A percentile compares a stretch with the other conserved stretches of the same genome.
Conservation (phyloP, 2,113 vertebrate genomes). For the Myanophis thanlyinensis region DNA sequence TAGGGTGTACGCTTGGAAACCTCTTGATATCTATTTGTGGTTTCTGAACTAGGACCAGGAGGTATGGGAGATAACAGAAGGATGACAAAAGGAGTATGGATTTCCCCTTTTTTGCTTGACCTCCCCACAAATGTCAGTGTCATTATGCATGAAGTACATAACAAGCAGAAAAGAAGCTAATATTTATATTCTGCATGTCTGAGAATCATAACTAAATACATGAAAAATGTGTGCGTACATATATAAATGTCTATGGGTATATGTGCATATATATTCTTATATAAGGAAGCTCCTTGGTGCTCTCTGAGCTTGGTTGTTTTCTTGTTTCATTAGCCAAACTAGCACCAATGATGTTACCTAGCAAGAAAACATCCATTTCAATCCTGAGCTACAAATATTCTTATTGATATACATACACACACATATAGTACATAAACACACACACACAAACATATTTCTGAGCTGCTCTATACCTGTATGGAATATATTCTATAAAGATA, state of each 20-base stretch:
- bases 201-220: too few relatives aligned
- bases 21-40: not conserved
- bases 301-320: not conserved
- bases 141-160: not conserved
- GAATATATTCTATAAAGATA: not conserved
- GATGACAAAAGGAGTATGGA: not conserved
- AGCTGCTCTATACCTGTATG: not conserved
- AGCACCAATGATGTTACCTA: not conserved
- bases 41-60: not conserved
- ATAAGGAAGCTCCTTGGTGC: not conserved
- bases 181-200: not conserved
- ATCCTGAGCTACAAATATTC: not conserved
- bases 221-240: too few relatives aligned
- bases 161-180: not conserved
- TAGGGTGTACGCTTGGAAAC: not conserved
- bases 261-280: not conserved
- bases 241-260: too few relatives aligned
- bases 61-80: not conserved
- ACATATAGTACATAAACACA: not conserved
- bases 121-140: not conserved
- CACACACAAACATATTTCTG: not conserved
- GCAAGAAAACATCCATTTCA: not conserved
- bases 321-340: not conserved
- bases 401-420: not conserved
- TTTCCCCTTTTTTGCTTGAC: not conserved